Conservation (phyloP, 2,888 invertebrate species). For the Chloromyia formosa region DNA sequence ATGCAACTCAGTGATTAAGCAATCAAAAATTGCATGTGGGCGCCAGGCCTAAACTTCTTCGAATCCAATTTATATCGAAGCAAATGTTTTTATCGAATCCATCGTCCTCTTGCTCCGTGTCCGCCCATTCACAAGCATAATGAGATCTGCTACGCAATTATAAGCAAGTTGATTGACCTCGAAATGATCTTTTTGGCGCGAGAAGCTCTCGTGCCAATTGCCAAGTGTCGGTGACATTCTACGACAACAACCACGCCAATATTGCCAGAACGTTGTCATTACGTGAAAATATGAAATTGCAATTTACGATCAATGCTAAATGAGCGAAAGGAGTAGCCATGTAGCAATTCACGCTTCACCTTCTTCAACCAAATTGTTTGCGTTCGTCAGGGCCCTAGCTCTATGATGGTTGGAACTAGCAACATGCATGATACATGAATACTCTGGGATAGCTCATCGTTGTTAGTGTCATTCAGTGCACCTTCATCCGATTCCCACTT, state of each 20-base stretch:
- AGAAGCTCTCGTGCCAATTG: slow-evolving; percentile 26
- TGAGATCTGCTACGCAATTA: slow-evolving; percentile 25
- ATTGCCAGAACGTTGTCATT: slow-evolving; percentile 1
- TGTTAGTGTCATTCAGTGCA: not conserved
- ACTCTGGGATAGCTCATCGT: slow-evolving; percentile 20
- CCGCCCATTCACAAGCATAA: too few species aligned
- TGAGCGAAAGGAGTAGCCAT: not conserved
- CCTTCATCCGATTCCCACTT: not conserved
- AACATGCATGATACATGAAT: too few species aligned
- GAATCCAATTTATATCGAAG: too few species aligned
- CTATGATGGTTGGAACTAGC: not conserved
- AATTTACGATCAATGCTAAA: not conserved
- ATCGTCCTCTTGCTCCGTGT: too few species aligned
- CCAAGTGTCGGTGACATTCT: slow-evolving; percentile 25
- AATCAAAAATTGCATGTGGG: too few species aligned
- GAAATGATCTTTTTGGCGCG: slow-evolving; percentile 40
- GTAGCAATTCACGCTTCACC: not conserved
- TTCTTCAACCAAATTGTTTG: slow-evolving; percentile 17
- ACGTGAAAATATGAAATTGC: slow-evolving; percentile 23
- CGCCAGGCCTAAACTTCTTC: too few species aligned
- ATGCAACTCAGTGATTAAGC: too few species aligned
- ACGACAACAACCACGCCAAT: slow-evolving; percentile 13
- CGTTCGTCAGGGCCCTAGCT: not conserved
- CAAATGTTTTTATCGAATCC: too few species aligned
- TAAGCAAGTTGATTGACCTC: slow-evolving; percentile 41